phyloP scores from a whole-genome alignment of 64 coral and sea anemone species.

The Stylophora pistillata region DNA sequence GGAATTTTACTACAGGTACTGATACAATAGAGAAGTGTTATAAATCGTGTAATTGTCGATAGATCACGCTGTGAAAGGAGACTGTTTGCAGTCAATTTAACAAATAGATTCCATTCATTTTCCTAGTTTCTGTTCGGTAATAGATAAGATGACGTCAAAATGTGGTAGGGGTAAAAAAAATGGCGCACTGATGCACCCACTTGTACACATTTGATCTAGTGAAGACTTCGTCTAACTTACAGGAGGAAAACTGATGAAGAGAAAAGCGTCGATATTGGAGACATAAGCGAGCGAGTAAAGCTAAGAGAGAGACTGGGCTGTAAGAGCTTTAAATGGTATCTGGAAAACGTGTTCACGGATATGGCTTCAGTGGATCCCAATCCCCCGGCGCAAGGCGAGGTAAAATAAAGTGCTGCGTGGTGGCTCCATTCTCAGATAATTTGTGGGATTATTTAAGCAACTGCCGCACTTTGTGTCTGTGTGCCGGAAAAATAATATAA shows the following conservation, averaged over 20 bases:
- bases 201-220: too few species aligned
- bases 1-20: slow-evolving; percentile 61
- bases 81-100: too few species aligned
- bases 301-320: slow-evolving; percentile 79
- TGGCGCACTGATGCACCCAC: too few species aligned
- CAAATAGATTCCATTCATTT: too few species aligned
- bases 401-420: neutral
- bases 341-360: slow-evolving; percentile 86
- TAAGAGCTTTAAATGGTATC: slow-evolving; percentile 86
- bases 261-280: slow-evolving; percentile 78
- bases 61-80: too few species aligned
- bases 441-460: too few species aligned
- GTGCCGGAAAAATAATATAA: too few species aligned
- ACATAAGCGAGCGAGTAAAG: slow-evolving; percentile 81
- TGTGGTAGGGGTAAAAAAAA: too few species aligned
- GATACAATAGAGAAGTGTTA: neutral
- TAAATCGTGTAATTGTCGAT: too few species aligned
- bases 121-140: too few species aligned
- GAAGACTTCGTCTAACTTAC: neutral
- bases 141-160: neutral
- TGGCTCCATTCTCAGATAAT: neutral
- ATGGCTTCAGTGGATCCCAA: slow-evolving; percentile 81
- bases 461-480: too few species aligned
- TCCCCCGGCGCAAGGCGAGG: slow-evolving; percentile 89
- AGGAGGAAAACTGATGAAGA: slow-evolving; percentile 90